A percentile compares a stretch with the other conserved stretches of the same genome.
phyloP scores from a whole-genome alignment of 1,140 invertebrate species.

The Ceratina calcarata region DNA sequence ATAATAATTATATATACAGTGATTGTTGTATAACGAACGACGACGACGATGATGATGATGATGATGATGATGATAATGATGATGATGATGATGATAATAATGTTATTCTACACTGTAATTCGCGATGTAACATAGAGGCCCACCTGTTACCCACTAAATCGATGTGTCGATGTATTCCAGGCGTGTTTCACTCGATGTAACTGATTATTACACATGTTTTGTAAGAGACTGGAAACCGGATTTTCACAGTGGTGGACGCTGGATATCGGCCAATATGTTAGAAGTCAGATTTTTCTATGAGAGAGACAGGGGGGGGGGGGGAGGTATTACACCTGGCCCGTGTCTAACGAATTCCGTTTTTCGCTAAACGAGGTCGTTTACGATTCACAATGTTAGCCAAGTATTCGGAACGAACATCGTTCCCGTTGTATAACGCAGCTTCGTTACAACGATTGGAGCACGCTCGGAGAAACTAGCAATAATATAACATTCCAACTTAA shows the following conservation, averaged over 20 bases:
- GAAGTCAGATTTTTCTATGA: conserved; percentile 56
- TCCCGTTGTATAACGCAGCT: conserved; percentile 17
- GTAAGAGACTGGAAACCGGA: background rate
- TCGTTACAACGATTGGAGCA: conserved; percentile 65
- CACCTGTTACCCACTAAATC: conserved; percentile 75
- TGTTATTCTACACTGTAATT: conserved; percentile 69
- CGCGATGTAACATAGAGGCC: conserved; percentile 74
- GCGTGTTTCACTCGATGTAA: conserved; percentile 65
- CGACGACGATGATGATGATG: conserved; percentile 47
- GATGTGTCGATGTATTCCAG: conserved; percentile 76
- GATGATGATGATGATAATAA: conserved; percentile 47
- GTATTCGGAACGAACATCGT: conserved; percentile 14
- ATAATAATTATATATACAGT: conserved; percentile 65
- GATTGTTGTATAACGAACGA: conserved; percentile 64
- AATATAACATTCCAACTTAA: conserved; percentile 76
- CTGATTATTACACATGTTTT: background rate
- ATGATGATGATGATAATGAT: conserved; percentile 42
- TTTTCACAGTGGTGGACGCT: conserved; percentile 28
- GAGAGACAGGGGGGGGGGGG: conserved; percentile 1
- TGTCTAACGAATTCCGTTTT: conserved; percentile 38
- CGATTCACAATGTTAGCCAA: conserved; percentile 39
- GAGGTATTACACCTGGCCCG: conserved; percentile 35
- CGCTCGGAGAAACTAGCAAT: conserved; percentile 75
- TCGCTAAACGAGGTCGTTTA: conserved; percentile 37
- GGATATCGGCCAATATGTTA: conserved; percentile 32